These are phyloP conservation scores for Cristatella mucedo DNA, from an alignment of 2,888 invertebrate genomes.

Conservation along the genomic window DNA sequence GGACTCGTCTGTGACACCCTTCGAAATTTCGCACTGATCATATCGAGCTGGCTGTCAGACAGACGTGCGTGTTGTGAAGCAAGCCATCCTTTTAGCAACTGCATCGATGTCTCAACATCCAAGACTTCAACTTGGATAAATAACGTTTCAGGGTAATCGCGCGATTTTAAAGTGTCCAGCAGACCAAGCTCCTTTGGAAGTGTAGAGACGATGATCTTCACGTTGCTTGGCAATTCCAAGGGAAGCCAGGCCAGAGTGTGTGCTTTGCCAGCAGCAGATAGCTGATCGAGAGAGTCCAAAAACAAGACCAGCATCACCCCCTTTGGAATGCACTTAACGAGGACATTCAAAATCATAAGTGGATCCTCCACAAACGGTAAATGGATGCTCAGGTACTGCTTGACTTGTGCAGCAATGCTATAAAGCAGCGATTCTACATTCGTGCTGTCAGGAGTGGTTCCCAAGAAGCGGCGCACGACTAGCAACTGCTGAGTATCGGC, in stretches of 20 bases:
- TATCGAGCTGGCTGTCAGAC: too few relatives aligned
- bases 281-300: conserved; percentile 7
- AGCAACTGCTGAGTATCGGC: not conserved
- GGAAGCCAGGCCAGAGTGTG: conserved; percentile 6
- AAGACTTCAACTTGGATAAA: too few relatives aligned
- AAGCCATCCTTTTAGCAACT: too few relatives aligned
- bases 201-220: conserved; percentile 8
- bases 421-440: conserved; percentile 3
- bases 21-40: too few relatives aligned
- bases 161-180: not conserved
- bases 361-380: too few relatives aligned
- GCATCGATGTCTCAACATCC: too few relatives aligned
- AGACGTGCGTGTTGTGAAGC: too few relatives aligned
- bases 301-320: conserved; percentile 2
- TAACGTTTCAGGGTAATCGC: not conserved
- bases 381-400: too few relatives aligned
- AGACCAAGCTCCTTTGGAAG: conserved; percentile 5
- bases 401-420: not conserved
- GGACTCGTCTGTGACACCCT: conserved; percentile 8
- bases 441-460: conserved; percentile 8
- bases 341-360: not conserved
- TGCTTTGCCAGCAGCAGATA: conserved; percentile 4
- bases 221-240: not conserved
- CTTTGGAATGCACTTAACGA: not conserved
- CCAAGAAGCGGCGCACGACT: conserved; percentile 4